phyloP scores from a whole-genome alignment of 2,797 vertebrate genomes.

The Decapterus maruadsi region DNA sequence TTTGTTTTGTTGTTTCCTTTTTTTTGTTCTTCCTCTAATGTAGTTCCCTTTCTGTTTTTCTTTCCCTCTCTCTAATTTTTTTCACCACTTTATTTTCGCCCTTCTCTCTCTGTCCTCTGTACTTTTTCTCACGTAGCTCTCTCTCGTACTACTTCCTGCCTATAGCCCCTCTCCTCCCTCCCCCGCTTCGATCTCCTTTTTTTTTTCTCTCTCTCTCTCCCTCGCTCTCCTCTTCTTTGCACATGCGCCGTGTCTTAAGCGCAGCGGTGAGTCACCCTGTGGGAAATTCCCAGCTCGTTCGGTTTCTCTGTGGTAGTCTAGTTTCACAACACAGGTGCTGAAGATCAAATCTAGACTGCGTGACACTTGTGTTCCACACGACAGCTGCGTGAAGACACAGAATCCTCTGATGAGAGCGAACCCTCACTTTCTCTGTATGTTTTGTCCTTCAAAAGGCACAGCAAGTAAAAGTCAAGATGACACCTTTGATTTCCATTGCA shows the following conservation, averaged over 20 bases:
- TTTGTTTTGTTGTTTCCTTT: neutral
- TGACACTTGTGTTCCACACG: slow-evolving; percentile 74
- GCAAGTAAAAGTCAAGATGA: slow-evolving; percentile 53
- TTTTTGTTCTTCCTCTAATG: slow-evolving; percentile 12
- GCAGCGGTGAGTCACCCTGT: slow-evolving; percentile 83
- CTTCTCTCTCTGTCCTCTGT: slow-evolving; percentile 28
- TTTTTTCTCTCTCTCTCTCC: slow-evolving; percentile 19
- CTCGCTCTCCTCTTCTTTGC: slow-evolving; percentile 61
- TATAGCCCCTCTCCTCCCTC: slow-evolving; percentile 41
- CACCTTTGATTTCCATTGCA: slow-evolving; percentile 9
- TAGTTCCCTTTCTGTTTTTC: slow-evolving; percentile 42
- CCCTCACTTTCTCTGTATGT: slow-evolving; percentile 35
- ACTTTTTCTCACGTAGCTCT: slow-evolving; percentile 33
- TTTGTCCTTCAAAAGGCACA: slow-evolving; percentile 46
- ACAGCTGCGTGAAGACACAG: slow-evolving; percentile 61
- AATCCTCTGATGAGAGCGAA: slow-evolving; percentile 46
- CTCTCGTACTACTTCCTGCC: slow-evolving; percentile 61
- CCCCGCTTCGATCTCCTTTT: slow-evolving; percentile 41
- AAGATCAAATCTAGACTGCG: slow-evolving; percentile 66
- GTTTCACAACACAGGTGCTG: slow-evolving; percentile 81
- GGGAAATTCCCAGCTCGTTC: slow-evolving; percentile 87
- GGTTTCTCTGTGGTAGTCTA: slow-evolving; percentile 63
- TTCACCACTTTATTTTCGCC: slow-evolving; percentile 16
- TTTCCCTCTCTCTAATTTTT: slow-evolving; percentile 27
- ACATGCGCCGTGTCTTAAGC: slow-evolving; percentile 71